phyloP scores from a whole-genome alignment of 2,888 invertebrate genomes.

The Dolichomitus sp. region DNA sequence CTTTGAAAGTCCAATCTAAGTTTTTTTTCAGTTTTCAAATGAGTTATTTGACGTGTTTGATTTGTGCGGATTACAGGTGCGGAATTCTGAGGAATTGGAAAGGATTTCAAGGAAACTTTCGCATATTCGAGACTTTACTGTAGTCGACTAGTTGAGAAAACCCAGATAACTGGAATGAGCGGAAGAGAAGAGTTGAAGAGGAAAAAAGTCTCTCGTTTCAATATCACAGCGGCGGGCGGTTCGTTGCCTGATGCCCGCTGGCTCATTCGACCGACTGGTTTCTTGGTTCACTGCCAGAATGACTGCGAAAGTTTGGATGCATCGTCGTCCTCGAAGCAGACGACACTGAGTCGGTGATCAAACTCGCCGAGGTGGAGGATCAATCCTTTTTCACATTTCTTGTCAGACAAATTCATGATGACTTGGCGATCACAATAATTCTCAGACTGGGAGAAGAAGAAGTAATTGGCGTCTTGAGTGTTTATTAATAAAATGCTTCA shows the following conservation, averaged over 20 bases:
- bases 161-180: neutral
- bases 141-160: neutral
- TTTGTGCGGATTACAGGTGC: neutral
- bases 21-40: neutral
- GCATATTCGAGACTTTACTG: neutral
- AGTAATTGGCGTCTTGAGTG: slow-evolving; percentile 2
- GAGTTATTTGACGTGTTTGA: neutral
- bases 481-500: neutral
- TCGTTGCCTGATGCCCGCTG: slow-evolving; percentile 41
- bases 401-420: slow-evolving; percentile 1
- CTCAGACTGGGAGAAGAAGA: neutral
- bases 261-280: slow-evolving; percentile 59
- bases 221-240: slow-evolving; percentile 54
- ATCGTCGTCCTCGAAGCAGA: slow-evolving; percentile 55
- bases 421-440: neutral
- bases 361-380: slow-evolving; percentile 41
- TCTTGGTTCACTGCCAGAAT: slow-evolving; percentile 69
- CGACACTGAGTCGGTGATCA: slow-evolving; percentile 43
- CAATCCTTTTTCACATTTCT: slow-evolving; percentile 26
- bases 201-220: slow-evolving; percentile 45
- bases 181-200: neutral
- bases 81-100: neutral
- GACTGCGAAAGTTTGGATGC: slow-evolving; percentile 66
- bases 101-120: neutral
- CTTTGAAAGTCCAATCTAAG: neutral